Evolutionary conservation across 2,113 vertebrate species (phyloP).

Genomic region (Seriola rivoliana): DNA sequence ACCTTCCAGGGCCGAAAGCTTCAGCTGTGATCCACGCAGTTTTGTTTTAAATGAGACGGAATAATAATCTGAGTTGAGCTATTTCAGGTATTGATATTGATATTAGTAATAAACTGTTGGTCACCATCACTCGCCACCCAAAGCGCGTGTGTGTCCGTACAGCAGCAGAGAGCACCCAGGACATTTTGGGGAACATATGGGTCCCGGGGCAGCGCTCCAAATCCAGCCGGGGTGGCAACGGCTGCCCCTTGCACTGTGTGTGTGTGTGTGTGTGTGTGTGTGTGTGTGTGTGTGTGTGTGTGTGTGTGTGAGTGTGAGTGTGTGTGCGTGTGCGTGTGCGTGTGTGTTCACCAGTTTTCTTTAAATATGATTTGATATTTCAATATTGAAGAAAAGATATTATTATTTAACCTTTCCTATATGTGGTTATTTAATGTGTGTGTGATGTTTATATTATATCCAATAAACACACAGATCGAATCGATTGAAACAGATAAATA

Average conservation of each 20-base stretch:
- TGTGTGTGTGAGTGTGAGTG: background rate
- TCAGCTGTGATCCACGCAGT: background rate
- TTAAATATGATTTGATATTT: background rate
- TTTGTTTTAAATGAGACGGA: background rate
- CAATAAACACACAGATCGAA: background rate
- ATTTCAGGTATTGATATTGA: slow-evolving; percentile 3
- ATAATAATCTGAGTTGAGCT: background rate
- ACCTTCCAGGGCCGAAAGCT: background rate
- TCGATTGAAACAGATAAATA: slow-evolving; percentile 13
- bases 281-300: slow-evolving; percentile 24
- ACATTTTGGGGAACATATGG: slow-evolving; percentile 82
- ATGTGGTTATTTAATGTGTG: background rate
- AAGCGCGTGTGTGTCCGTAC: slow-evolving; percentile 45
- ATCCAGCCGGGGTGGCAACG: slow-evolving; percentile 73
- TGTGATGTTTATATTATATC: background rate
- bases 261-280: slow-evolving; percentile 47
- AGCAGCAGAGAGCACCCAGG: slow-evolving; percentile 70
- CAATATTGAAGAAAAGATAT: background rate
- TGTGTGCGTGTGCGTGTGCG: slow-evolving; percentile 44
- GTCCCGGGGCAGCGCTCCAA: slow-evolving; percentile 80
- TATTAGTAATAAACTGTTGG: slow-evolving; percentile 6
- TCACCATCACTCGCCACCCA: slow-evolving; percentile 26
- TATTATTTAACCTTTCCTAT: background rate
- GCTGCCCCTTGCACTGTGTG: slow-evolving; percentile 63
- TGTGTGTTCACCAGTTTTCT: slow-evolving; percentile 5